Evolutionary conservation across 2,888 invertebrate genomes (phyloP).

Genomic region (Drosophila kanekoi): DNA sequence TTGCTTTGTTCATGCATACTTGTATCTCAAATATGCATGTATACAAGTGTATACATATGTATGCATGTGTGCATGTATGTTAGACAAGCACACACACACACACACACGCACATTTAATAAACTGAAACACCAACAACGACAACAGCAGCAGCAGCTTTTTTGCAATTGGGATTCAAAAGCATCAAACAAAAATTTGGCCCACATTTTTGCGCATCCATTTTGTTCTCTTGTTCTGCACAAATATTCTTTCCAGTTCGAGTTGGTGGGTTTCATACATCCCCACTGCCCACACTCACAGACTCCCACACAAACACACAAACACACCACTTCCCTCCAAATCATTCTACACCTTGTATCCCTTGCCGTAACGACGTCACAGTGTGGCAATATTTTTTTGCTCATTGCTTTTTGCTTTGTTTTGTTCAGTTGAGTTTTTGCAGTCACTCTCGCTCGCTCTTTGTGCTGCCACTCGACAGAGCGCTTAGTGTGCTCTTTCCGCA

Average conservation of each 20-base stretch:
- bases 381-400: constrained; percentile 41
- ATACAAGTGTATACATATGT: not conserved
- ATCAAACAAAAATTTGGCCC: constrained; percentile 60
- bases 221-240: constrained; percentile 36
- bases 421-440: constrained; percentile 24
- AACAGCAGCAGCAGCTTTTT: constrained; percentile 9
- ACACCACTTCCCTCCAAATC: constrained; percentile 7
- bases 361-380: constrained; percentile 39
- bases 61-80: constrained; percentile 5
- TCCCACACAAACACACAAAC: not conserved
- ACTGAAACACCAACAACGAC: constrained; percentile 14
- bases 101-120: constrained; percentile 29
- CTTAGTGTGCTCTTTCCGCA: constrained; percentile 27
- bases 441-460: constrained; percentile 14
- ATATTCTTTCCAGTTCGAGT: constrained; percentile 51
- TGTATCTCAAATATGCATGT: not conserved
- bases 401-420: constrained; percentile 55
- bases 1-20: not conserved
- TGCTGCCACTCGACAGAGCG: constrained; percentile 19
- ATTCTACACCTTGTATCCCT: constrained; percentile 26
- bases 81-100: constrained; percentile 3
- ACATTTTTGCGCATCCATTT: constrained; percentile 61
- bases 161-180: constrained; percentile 32
- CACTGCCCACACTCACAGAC: constrained; percentile 17
- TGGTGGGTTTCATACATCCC: constrained; percentile 27